Evolutionary conservation across 2,113 vertebrate genomes (phyloP).

Genomic region (Anthoscopus minutus): DNA sequence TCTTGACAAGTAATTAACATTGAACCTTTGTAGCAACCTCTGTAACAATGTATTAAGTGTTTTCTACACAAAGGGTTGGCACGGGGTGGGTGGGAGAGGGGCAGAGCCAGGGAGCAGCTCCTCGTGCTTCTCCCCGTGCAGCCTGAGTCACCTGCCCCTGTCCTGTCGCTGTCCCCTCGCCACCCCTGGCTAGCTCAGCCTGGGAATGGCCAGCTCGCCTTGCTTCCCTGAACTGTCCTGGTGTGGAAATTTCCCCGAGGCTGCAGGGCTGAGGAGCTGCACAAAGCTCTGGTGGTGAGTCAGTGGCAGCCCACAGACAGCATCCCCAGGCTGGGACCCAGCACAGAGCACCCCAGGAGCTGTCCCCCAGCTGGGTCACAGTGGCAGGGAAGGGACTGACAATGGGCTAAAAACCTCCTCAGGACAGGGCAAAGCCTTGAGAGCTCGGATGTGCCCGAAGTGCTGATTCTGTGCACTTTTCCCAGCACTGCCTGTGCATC

Average conservation of each 20-base stretch:
- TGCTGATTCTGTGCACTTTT: accelerated
- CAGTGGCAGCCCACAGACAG: background rate
- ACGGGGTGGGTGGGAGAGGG: background rate
- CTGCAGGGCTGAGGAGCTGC: background rate
- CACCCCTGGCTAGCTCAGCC: background rate
- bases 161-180: accelerated
- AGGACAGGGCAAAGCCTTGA: background rate
- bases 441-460: background rate
- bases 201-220: accelerated
- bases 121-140: accelerated
- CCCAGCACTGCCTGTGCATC: too few species aligned
- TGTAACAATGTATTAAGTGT: too few species aligned
- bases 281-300: background rate
- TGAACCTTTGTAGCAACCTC: too few species aligned
- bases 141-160: background rate
- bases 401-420: background rate
- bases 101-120: background rate
- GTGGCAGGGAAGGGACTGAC: background rate
- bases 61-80: too few species aligned
- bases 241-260: background rate
- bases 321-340: background rate
- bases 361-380: background rate
- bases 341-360: background rate
- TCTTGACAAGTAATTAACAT: too few species aligned
- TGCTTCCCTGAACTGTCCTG: background rate